Evolutionary conservation across 2,113 vertebrate species (phyloP).

Genomic region (Coryphaenoides rupestris): DNA sequence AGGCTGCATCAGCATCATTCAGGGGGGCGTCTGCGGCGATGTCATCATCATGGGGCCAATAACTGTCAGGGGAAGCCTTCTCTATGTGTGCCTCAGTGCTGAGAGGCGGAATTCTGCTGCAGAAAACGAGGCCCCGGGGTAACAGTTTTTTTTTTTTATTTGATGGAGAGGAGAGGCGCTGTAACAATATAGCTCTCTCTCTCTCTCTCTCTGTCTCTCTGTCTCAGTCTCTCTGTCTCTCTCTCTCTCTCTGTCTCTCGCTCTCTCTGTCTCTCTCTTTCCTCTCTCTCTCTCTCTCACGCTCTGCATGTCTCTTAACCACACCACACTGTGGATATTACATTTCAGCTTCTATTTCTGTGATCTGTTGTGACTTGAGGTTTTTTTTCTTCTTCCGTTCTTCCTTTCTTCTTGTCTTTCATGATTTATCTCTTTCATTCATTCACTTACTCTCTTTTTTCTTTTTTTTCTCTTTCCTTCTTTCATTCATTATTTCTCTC

Average conservation of each 20-base stretch:
- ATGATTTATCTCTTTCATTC: not conserved
- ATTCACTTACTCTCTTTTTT: conserved; percentile 1
- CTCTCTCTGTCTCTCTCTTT: too few species aligned
- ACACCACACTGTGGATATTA: not conserved
- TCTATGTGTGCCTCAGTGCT: conserved; percentile 15
- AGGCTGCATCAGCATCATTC: too few species aligned
- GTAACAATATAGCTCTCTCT: conserved; percentile 8
- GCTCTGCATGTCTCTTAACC: too few species aligned
- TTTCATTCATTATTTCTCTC: not conserved
- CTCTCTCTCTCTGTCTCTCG: too few species aligned
- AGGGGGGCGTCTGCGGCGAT: too few species aligned
- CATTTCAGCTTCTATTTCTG: conserved; percentile 3
- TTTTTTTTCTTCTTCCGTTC: not conserved
- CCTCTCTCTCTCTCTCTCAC: too few species aligned
- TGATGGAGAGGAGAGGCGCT: conserved; percentile 7
- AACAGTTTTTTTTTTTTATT: conserved; percentile 19
- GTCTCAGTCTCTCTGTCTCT: too few species aligned
- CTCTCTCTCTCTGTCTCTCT: not conserved
- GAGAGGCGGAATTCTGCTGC: conserved; percentile 59
- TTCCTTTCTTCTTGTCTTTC: conserved; percentile 8
- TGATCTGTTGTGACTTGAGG: too few species aligned
- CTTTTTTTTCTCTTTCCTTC: not conserved
- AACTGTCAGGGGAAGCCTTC: too few species aligned
- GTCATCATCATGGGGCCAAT: too few species aligned
- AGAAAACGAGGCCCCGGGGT: conserved; percentile 42